A percentile compares a stretch with the other conserved stretches of the same genome.
These are phyloP conservation scores for Thalassarche chlororhynchos DNA, from an alignment of 2,113 vertebrate species.

Conservation along the genomic window DNA sequence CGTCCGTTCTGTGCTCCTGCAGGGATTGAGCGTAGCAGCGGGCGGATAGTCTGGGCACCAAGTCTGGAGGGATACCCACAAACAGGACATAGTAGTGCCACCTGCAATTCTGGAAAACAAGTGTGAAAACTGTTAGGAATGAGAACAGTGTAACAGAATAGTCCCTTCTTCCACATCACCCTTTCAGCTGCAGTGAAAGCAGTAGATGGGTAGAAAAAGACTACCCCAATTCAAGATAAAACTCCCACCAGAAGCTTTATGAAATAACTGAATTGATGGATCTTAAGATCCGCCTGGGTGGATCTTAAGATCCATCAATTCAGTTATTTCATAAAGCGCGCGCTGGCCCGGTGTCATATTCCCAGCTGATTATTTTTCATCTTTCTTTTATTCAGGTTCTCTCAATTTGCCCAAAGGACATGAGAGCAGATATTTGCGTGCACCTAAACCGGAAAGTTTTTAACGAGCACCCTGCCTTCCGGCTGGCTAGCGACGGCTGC, in stretches of 20 bases:
- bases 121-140: not conserved
- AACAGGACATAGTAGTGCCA: not conserved
- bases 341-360: not conserved
- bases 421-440: slow-evolving; percentile 96
- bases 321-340: accelerated
- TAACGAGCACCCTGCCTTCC: slow-evolving; percentile 95
- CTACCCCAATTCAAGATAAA: not conserved
- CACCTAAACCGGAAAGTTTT: slow-evolving; percentile 97
- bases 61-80: not conserved
- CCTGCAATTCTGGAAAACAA: not conserved
- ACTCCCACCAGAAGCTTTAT: not conserved
- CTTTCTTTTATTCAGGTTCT: slow-evolving; percentile 81
- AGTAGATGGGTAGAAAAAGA: not conserved
- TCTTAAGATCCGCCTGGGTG: not conserved
- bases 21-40: not conserved
- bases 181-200: not conserved
- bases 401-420: slow-evolving; percentile 97
- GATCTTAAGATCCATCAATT: not conserved
- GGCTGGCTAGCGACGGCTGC: slow-evolving; percentile 94
- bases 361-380: not conserved
- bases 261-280: not conserved
- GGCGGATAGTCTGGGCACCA: not conserved
- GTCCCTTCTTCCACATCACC: not conserved
- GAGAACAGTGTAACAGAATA: not conserved
- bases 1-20: not conserved